phyloP scores from a whole-genome alignment of 2,113 vertebrate genomes.

The Platysteira castanea region DNA sequence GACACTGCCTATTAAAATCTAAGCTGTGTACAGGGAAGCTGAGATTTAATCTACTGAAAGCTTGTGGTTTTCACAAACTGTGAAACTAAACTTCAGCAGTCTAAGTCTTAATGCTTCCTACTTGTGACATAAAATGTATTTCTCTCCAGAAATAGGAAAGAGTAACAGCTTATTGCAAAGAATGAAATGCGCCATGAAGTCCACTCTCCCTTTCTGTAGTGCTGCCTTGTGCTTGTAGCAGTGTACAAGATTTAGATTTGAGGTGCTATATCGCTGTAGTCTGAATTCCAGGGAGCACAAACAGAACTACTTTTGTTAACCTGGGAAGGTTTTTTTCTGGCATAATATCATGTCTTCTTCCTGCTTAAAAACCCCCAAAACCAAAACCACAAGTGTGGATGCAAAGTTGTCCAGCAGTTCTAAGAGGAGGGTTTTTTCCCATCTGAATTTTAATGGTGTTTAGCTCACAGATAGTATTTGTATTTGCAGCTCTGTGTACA shows the following conservation, averaged over 20 bases:
- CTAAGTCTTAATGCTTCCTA: neutral
- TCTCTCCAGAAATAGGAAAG: neutral
- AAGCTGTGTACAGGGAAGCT: neutral
- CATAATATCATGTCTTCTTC: neutral
- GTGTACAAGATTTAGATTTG: neutral
- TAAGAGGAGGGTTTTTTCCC: neutral
- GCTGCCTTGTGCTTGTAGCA: neutral
- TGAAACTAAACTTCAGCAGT: neutral
- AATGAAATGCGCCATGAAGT: neutral
- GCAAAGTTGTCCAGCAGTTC: neutral
- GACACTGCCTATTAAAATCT: neutral
- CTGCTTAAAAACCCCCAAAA: neutral
- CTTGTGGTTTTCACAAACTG: neutral
- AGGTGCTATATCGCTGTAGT: neutral
- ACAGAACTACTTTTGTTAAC: conserved; percentile 22
- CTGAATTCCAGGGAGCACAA: neutral
- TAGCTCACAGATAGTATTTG: neutral
- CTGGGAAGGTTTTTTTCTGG: neutral
- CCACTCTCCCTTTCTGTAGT: neutral
- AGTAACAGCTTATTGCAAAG: neutral
- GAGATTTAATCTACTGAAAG: neutral
- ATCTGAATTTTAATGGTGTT: neutral
- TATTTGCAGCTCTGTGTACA: neutral
- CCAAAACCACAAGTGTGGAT: neutral
- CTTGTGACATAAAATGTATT: neutral